These are phyloP conservation scores for Cariama cristata DNA, from an alignment of 2,113 vertebrate genomes.

Conservation along the genomic window DNA sequence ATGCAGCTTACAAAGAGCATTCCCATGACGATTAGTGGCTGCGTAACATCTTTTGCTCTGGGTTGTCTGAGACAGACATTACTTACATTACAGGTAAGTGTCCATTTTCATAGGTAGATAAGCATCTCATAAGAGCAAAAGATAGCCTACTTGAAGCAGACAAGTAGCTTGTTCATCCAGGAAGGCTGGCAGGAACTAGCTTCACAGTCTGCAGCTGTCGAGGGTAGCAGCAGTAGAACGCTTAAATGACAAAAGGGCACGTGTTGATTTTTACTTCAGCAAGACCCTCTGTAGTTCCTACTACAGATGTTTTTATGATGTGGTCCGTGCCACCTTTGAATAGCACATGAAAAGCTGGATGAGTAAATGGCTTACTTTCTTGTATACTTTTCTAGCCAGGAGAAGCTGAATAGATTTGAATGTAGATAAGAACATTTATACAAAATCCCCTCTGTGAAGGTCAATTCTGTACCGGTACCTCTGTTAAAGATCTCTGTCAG, in stretches of 20 bases:
- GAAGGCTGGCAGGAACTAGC: neutral
- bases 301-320: neutral
- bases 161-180: neutral
- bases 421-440: neutral
- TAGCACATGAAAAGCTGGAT: neutral
- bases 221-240: neutral
- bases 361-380: neutral
- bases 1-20: neutral
- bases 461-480: neutral
- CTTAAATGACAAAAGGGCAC: neutral
- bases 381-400: neutral
- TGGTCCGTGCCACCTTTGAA: neutral
- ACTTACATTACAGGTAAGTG: neutral
- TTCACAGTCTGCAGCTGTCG: neutral
- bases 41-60: neutral
- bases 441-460: conserved; percentile 4
- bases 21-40: neutral
- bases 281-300: neutral
- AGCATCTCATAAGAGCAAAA: neutral
- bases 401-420: neutral
- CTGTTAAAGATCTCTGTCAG: neutral
- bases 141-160: neutral
- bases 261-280: neutral
- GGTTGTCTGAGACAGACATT: neutral
- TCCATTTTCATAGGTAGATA: neutral